These are phyloP conservation scores for Wiebesia pumilae DNA, from an alignment of 1,140 invertebrate species.

Conservation along the genomic window DNA sequence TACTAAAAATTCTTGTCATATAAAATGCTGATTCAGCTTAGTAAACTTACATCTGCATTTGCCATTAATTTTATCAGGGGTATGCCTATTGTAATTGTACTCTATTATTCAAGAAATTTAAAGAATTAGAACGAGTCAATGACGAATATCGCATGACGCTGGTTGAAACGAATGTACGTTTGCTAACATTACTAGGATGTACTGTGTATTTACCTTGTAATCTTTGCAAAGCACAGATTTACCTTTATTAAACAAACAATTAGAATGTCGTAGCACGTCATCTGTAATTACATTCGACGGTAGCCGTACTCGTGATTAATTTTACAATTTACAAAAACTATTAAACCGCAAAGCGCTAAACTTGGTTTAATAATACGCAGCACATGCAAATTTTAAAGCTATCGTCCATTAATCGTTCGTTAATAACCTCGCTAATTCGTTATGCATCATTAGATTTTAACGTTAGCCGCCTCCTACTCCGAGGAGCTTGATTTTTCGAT, in stretches of 20 bases:
- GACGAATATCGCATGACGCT: no score
- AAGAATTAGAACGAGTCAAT: no score
- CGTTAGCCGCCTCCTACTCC: background rate
- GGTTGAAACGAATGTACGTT: background rate
- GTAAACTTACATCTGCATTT: no score
- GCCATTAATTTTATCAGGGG: no score
- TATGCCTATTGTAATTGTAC: no score
- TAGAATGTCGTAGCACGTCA: background rate
- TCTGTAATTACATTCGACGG: background rate
- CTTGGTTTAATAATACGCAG: background rate
- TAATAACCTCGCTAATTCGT: background rate
- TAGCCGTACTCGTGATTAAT: background rate
- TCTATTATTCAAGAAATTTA: no score
- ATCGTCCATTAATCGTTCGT: background rate
- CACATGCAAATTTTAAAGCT: background rate
- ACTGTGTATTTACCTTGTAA: background rate
- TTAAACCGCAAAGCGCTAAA: background rate
- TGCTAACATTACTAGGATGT: background rate
- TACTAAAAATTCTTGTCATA: no score
- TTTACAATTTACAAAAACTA: slow-evolving; percentile 1
- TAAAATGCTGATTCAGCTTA: no score
- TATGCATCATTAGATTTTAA: background rate
- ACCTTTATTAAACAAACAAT: background rate
- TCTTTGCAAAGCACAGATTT: background rate
- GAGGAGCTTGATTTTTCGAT: background rate